A percentile compares a stretch with the other conserved stretches of the same genome.
phyloP scores from a whole-genome alignment of 2,113 vertebrate genomes.

The Megaceryle torquata region DNA sequence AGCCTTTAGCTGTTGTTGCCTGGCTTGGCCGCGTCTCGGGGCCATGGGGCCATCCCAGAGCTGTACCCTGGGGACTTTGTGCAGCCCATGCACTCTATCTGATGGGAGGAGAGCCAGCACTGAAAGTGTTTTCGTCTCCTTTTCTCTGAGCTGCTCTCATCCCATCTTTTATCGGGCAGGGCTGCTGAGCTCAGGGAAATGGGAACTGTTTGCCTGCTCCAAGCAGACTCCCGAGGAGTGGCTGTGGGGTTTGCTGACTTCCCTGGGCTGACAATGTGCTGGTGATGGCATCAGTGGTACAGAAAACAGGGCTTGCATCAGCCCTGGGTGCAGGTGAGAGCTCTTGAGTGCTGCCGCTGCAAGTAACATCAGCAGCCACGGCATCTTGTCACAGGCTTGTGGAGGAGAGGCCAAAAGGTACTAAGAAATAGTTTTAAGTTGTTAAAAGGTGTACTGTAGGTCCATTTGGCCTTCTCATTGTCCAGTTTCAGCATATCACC shows the following conservation, averaged over 20 bases:
- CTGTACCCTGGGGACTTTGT: neutral
- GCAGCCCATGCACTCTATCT: neutral
- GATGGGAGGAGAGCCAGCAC: neutral
- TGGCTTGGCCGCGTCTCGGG: fast-evolving
- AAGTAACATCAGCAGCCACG: neutral
- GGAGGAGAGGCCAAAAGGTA: neutral
- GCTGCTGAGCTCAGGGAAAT: slow-evolving; percentile 32
- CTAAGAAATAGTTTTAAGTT: neutral
- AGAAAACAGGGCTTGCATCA: neutral
- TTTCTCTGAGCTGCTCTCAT: neutral
- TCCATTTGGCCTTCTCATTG: neutral
- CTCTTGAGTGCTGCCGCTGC: neutral
- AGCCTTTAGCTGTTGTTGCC: neutral
- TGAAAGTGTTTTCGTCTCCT: neutral
- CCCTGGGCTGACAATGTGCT: neutral
- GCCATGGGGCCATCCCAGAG: neutral
- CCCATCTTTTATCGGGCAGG: neutral
- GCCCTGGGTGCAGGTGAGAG: neutral
- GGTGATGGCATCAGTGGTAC: neutral
- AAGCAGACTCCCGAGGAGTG: neutral
- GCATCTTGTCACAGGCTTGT: neutral
- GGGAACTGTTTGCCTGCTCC: neutral
- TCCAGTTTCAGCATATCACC: too few species aligned
- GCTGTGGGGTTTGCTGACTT: neutral
- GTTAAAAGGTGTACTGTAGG: neutral